A percentile compares a stretch with the other conserved stretches of the same genome.
Evolutionary conservation across 1,140 invertebrate genomes (phyloP).

Genomic region (Stenopsyche tienmushanensis): DNA sequence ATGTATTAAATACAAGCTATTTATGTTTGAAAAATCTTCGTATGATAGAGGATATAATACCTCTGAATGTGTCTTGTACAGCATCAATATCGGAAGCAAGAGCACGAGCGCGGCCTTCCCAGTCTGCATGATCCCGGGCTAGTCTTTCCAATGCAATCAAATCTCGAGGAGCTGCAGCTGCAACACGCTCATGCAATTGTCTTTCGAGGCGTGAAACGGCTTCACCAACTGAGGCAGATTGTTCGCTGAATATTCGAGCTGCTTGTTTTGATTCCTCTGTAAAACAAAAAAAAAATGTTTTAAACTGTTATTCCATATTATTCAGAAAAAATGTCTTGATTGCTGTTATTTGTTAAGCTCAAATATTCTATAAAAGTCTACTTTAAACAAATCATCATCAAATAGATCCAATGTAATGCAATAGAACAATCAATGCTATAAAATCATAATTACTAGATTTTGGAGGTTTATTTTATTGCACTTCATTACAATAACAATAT

Average conservation of each 20-base stretch:
- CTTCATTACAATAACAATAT: too few species aligned
- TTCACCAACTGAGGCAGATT: conserved; percentile 76
- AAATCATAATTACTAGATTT: too few species aligned
- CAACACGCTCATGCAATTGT: conserved; percentile 75
- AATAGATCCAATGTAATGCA: too few species aligned
- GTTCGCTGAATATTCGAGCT: conserved; percentile 81
- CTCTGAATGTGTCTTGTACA: conserved; percentile 79
- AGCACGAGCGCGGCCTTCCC: conserved; percentile 70
- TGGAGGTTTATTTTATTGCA: too few species aligned
- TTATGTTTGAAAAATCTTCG: background rate
- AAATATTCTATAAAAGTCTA: background rate
- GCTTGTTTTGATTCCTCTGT: conserved; percentile 86
- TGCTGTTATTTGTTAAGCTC: too few species aligned
- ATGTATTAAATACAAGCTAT: background rate
- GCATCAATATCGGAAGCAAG: conserved; percentile 80
- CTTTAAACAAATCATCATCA: too few species aligned
- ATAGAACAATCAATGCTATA: too few species aligned
- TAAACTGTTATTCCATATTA: too few species aligned
- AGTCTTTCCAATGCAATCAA: conserved; percentile 82
- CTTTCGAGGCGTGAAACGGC: conserved; percentile 84
- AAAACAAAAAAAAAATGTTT: conserved; percentile 37
- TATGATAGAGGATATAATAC: conserved; percentile 40
- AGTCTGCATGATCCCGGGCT: conserved; percentile 87
- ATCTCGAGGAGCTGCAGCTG: conserved; percentile 79
- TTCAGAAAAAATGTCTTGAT: too few species aligned